Evolutionary conservation across 2,888 invertebrate species (phyloP), one percentile per base, ranked within the genome.

Genomic region (Hyposoter dolosus): DNA sequence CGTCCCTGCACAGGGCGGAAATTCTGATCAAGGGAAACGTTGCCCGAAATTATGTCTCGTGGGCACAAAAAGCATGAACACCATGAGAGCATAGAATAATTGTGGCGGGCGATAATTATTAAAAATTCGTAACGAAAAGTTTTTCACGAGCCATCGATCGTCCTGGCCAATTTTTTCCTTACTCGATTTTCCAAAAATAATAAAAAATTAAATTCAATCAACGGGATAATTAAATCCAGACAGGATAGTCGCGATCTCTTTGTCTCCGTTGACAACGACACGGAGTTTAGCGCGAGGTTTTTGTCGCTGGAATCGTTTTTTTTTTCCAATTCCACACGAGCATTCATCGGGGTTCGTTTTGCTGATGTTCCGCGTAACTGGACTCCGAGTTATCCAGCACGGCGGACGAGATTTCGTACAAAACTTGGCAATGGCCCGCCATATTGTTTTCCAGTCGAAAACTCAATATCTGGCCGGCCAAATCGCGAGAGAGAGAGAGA

Each of bases 201-300:
- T 23, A 28, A 10, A 60, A 23, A 15, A 28, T 19, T 15, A 5
- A 60, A 28, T 28, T 15, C 0, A 28, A 60, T 60, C 60, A 60
- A 28, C 5, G 23, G 15, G 23, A 12, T 40, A 72, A 77, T 83
- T n/a, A 28, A 82, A 43, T 68, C 32, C 50, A 23, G 56, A 68
- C 50, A 68, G 66, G 17, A 69, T 50, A 35, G 60, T 50, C 60
- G 63, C 40, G 53, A 71, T 19, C 19, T 40, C 47, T 23, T 69
- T 32, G 50, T 43, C 60, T 32, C 72, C 5, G 88, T 86, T 91
- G 92, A 92, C 91, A 89, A 92, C 92, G 93, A 93, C 75, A 90
- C 91, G 93, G 83, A 82, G 86, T 91, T 92, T 91, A 93, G 90
- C 92, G 90, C 90, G 90, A 88, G 88, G 90, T 91, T 92, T 93